Evolutionary conservation across 2,888 invertebrate species (phyloP), one percentile per base, ranked within the genome.

Genomic region (Amphipoea lucens): DNA sequence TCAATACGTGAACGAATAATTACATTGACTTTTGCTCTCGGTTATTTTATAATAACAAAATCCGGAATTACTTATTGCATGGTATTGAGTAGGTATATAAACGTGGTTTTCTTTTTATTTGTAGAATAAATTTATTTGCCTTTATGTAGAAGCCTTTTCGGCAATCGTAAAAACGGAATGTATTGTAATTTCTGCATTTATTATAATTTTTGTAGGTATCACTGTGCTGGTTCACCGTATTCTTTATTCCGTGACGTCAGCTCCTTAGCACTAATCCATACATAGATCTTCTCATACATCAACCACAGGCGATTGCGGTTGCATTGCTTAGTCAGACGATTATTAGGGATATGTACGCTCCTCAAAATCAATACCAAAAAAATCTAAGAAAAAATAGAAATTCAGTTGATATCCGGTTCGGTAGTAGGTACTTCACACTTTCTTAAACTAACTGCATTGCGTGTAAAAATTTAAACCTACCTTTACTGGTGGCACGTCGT

Each of bases 1-100:
- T 90, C 89, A 89, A 91, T 91, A 90, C 87, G 84, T 89, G 90
- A 89, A 90, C 90, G 84, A 91, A 91, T 92, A 92, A 92, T 92
- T 92, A 89, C 90, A 87, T 90, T 89, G 91, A 90, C 92, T 91
- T 90, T 90, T 91, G 91, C 88, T 89, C 89, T 90, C 76, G 78
- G 80, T 79, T 82, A 78, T 86, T 88, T 90, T 86, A 86, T 74
- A 78, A 72, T 82, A 85, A 84, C 75, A 76, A 82, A 86, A 81
- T 87, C 79, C 72, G 74, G 78, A 79, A 83, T 84, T 74, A 79
- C 76, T 84, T 77, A 82, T 82, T 79, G 77, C 72, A 69, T 70
- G 73, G 66, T 82, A 36, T 72, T 65, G 54, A 81, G 51, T 60
- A 57, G 57, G 57, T 51, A 14, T 69, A 11, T 63, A 42, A n/a